A percentile compares a stretch with the other conserved stretches of the same genome.
Conservation (phyloP, 2,113 vertebrate species). For the Psettodes erumei region DNA sequence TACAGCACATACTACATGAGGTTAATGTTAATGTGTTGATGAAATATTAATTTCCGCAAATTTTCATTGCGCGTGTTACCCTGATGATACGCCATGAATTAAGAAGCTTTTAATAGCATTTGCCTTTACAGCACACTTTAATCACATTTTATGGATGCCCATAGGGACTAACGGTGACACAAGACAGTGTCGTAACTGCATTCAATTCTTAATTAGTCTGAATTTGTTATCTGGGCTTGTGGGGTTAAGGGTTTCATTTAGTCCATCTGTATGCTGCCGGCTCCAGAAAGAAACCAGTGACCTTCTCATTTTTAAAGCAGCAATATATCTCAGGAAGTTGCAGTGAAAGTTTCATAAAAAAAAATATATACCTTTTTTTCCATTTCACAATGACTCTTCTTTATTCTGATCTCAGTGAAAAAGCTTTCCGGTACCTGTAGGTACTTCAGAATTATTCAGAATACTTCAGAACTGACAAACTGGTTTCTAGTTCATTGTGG, state of each 20-base stretch:
- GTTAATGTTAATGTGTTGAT: neutral
- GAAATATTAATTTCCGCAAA: neutral
- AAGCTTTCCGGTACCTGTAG: neutral
- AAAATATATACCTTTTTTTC: constrained; percentile 3
- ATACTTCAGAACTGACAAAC: neutral
- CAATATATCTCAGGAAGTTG: constrained; percentile 12
- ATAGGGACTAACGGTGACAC: neutral
- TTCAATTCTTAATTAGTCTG: neutral
- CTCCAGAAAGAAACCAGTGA: neutral
- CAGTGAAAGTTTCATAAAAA: neutral
- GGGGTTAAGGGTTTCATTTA: neutral
- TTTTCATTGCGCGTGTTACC: neutral
- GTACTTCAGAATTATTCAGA: constrained; percentile 4
- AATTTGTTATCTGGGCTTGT: neutral
- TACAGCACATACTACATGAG: neutral
- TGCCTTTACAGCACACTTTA: neutral
- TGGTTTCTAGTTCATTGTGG: neutral
- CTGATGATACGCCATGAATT: neutral
- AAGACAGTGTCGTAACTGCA: neutral
- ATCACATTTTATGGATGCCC: neutral
- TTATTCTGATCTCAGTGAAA: neutral
- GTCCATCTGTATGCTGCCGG: neutral
- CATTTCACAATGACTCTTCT: neutral
- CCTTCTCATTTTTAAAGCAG: constrained; percentile 12
- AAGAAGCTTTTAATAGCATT: neutral